Evolutionary conservation across 1,140 invertebrate genomes (phyloP).

Genomic region (Euura lappo): DNA sequence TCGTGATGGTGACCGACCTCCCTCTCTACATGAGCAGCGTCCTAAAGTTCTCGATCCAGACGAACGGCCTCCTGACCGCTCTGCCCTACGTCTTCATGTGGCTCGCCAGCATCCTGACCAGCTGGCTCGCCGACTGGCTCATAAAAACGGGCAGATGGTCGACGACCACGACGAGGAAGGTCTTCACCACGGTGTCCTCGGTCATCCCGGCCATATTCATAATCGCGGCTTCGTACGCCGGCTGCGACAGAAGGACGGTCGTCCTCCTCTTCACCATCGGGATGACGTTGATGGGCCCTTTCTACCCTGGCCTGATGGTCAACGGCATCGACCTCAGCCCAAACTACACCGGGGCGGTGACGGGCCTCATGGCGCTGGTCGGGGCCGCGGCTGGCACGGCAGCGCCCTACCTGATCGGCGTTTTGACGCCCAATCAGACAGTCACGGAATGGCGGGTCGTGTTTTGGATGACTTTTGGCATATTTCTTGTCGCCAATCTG

Average conservation of each 20-base stretch:
- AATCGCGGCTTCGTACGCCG: slow-evolving; percentile 78
- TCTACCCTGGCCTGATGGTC: slow-evolving; percentile 74
- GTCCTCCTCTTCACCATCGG: slow-evolving; percentile 71
- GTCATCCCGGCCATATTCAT: slow-evolving; percentile 77
- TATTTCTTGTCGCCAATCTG: slow-evolving; percentile 76
- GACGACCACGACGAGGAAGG: slow-evolving; percentile 57
- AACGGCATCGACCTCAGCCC: slow-evolving; percentile 74
- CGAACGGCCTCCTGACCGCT: slow-evolving; percentile 53
- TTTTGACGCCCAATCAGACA: slow-evolving; percentile 72
- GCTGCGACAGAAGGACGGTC: slow-evolving; percentile 68
- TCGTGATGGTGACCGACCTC: slow-evolving; percentile 82
- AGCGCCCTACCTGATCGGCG: slow-evolving; percentile 76
- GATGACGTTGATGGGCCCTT: slow-evolving; percentile 75
- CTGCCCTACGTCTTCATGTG: slow-evolving; percentile 62
- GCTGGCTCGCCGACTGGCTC: slow-evolving; percentile 64
- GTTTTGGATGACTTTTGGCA: slow-evolving; percentile 78
- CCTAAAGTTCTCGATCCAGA: slow-evolving; percentile 76
- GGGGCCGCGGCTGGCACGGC: slow-evolving; percentile 70
- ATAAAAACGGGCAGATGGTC: slow-evolving; percentile 60
- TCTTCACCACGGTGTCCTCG: slow-evolving; percentile 54
- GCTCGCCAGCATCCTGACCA: slow-evolving; percentile 64
- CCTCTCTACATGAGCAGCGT: slow-evolving; percentile 84
- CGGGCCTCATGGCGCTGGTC: slow-evolving; percentile 67
- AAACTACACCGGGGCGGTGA: slow-evolving; percentile 72
- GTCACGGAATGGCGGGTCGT: slow-evolving; percentile 78